Conservation (phyloP, 2,888 invertebrate species). For the Spialia ferax region DNA sequence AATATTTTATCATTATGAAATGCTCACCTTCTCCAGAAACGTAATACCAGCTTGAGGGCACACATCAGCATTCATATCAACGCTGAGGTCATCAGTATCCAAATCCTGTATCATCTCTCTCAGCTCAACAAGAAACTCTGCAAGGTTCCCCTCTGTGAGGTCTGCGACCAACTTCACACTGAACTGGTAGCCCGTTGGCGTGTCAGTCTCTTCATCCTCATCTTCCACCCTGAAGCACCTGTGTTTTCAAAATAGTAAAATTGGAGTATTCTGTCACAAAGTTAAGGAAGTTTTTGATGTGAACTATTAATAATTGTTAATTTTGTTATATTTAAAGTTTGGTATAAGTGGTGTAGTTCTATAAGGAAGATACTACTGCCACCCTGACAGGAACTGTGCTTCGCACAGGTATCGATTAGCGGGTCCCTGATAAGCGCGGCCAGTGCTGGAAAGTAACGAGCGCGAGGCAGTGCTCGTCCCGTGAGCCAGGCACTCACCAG, state of each 20-base stretch:
- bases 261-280: not conserved
- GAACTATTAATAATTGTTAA: not conserved
- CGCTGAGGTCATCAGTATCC: slow-evolving; percentile 58
- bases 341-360: too few relatives aligned
- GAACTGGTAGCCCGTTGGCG: slow-evolving; percentile 78
- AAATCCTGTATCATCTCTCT: slow-evolving; percentile 54
- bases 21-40: slow-evolving; percentile 84
- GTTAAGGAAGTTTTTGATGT: not conserved
- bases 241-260: slow-evolving; percentile 13
- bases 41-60: slow-evolving; percentile 82
- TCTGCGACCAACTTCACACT: slow-evolving; percentile 81
- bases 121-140: slow-evolving; percentile 68
- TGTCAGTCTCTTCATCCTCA: slow-evolving; percentile 48
- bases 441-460: not conserved
- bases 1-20: too few relatives aligned
- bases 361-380: too few relatives aligned
- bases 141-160: slow-evolving; percentile 61
- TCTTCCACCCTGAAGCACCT: slow-evolving; percentile 86
- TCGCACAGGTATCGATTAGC: too few relatives aligned
- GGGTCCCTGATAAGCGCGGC: too few relatives aligned
- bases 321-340: too few relatives aligned
- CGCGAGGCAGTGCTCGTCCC: not conserved
- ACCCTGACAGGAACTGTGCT: too few relatives aligned
- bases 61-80: slow-evolving; percentile 72
- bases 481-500: not conserved